Evolutionary conservation across 1,140 invertebrate species (phyloP), one percentile per base, ranked within the genome.

Genomic region (Drosophila guanche): DNA sequence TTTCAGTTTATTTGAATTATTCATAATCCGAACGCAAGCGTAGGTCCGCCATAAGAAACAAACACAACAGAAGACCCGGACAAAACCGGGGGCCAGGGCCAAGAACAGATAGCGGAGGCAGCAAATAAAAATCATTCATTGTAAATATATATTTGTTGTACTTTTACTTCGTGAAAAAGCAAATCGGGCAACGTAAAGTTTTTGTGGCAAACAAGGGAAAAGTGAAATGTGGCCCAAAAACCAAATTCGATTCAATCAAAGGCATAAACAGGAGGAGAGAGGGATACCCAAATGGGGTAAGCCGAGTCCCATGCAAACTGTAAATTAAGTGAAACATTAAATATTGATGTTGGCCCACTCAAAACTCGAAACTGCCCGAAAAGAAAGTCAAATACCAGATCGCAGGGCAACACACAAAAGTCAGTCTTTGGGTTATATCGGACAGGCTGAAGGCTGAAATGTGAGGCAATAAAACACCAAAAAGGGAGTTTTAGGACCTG

Each of bases 1-100:
- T 88, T 88, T 76, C 83, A 76, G 83, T 88, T 88, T 88, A 88
- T 88, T 88, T 88, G 83, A 88, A 88, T 88, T 88, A 88, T 88
- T 88, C 83, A 88, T 88, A 88, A 88, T 88, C 78, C 83, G 67
- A 55, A 58, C 79, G 66, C 48, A 63, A 79, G 69, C 68, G 59
- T 45, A 83, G 66, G 58, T 65, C 71, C 78, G 55, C 58, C 29
- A 63, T 69, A 85, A 85, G 80, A 76, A 72, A 85, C 76, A 67
- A 54, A 53, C 63, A 84, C 16, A 20, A 20, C 16, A 20, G 16
- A 20, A 65, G 33, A 43, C 58, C 37, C 51, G 52, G 53, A 62
- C 40, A 37, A 58, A 33, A 45, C 45, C 46, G 71, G 46, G 41
- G 47, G 58, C 70, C 74, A 77, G 68, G 77, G 54, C 75, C 81